Evolutionary conservation across 2,797 vertebrate species (phyloP), one percentile per base, ranked within the genome.

Genomic region (Poeciliopsis turneri): DNA sequence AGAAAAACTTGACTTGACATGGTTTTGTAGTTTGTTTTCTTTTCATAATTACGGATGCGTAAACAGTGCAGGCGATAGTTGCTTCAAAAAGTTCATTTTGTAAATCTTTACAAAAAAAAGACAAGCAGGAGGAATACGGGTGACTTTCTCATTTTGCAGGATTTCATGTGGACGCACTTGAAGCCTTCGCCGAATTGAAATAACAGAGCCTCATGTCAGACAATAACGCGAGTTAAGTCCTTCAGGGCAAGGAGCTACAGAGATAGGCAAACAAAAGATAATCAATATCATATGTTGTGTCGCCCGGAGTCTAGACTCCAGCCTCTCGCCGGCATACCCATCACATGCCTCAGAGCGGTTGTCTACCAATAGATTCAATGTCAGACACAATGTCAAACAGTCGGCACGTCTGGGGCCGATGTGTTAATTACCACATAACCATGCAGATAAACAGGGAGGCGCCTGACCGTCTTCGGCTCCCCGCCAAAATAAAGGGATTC

Each of bases 281-380:
- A 95, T 95, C 94, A 95, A 95, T 95, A 95, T 95, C 94, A 92
- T 92, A 93, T 93, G 93, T 84, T 92, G 90, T 89, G 93, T 93
- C 87, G 94, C 93, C 95, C 80, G 87, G 91, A 91, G 95, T 94
- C 93, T 89, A 92, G 93, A 93, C 91, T 89, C 89, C 84, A 84
- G 90, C 86, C 90, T 87, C 85, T 84, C 80, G 55, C 84, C 47
- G 30, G 78, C 89, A 75, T 85, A 81, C 91, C 88, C 91, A 93
- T 92, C 93, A 88, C 90, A 93, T 93, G 92, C 91, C 92, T 93
- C 87, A 88, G 88, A 94, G 94, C 90, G 53, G 1, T 88, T 84
- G 86, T 93, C 92, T 92, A 88, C 85, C 80, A 47, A 87, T 78
- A 74, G 53, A 92, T 86, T 90, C 92, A 94, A 93, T 94, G 94